Conservation (phyloP, 2,113 vertebrate species). For the Pelusios castaneus region DNA sequence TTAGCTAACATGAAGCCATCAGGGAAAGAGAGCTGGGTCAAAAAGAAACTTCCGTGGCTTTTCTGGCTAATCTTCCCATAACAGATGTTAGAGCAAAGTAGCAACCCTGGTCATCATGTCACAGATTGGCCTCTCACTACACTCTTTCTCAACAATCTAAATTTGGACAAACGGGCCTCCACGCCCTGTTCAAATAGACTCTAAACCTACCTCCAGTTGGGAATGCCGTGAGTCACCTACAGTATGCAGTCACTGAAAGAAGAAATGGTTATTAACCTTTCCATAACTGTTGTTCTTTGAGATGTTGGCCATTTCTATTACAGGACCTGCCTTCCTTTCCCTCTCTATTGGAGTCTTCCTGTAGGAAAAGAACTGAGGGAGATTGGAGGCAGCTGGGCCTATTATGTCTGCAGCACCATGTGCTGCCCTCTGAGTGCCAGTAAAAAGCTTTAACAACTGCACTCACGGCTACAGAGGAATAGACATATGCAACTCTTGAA, state of each 20-base stretch:
- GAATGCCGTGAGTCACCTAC: not conserved
- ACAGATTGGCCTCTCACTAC: not conserved
- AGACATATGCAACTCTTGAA: not conserved
- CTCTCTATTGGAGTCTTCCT: not conserved
- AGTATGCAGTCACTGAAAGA: not conserved
- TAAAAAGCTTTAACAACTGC: not conserved
- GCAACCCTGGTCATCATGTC: not conserved
- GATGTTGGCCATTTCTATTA: not conserved
- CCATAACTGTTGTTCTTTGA: not conserved
- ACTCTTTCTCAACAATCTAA: not conserved
- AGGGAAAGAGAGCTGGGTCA: not conserved
- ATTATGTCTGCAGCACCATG: not conserved
- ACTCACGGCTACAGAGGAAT: not conserved
- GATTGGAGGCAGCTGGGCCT: not conserved
- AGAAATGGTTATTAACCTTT: not conserved
- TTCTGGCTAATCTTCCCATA: not conserved
- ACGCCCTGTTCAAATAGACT: not conserved
- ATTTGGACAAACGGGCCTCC: not conserved
- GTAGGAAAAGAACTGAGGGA: not conserved
- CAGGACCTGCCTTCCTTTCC: not conserved
- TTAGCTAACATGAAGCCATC: not conserved
- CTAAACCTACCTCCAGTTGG: not conserved
- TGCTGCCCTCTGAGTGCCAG: not conserved
- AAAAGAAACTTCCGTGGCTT: not conserved
- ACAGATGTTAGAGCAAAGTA: not conserved